phyloP scores from a whole-genome alignment of 2,797 vertebrate species.

The Helarctos malayanus region DNA sequence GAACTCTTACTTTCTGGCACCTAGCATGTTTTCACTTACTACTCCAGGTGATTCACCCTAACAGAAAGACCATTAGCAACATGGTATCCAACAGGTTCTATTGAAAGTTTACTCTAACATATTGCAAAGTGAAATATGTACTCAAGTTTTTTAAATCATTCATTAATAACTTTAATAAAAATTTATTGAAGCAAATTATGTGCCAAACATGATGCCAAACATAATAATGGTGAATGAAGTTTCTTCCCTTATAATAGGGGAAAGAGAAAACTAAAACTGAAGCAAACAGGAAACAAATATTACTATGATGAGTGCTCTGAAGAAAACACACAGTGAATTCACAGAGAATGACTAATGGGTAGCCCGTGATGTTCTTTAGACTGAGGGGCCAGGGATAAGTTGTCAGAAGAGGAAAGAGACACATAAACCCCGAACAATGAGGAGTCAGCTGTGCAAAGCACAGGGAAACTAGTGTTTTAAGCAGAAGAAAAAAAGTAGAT shows the following conservation, averaged over 20 bases:
- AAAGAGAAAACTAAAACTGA: background rate
- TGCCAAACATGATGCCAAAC: background rate
- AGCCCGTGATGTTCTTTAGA: background rate
- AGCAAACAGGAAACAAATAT: background rate
- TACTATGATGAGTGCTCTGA: background rate
- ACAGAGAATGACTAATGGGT: background rate
- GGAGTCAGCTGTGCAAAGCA: background rate
- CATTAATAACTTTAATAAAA: background rate
- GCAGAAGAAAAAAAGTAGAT: background rate
- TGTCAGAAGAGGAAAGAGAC: background rate
- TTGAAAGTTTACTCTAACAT: background rate
- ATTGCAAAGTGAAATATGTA: background rate
- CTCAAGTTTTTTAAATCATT: background rate
- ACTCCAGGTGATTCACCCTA: background rate
- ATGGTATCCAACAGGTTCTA: background rate
- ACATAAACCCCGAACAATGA: background rate
- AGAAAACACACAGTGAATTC: background rate
- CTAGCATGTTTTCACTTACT: background rate
- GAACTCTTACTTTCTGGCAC: background rate
- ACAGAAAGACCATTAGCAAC: background rate
- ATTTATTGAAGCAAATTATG: background rate
- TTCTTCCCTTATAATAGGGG: background rate
- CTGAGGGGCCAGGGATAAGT: background rate
- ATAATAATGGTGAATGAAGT: background rate
- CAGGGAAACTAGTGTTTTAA: background rate